These are phyloP conservation scores for Geococcyx californianus DNA, from an alignment of 2,113 vertebrate genomes.

Conservation along the genomic window DNA sequence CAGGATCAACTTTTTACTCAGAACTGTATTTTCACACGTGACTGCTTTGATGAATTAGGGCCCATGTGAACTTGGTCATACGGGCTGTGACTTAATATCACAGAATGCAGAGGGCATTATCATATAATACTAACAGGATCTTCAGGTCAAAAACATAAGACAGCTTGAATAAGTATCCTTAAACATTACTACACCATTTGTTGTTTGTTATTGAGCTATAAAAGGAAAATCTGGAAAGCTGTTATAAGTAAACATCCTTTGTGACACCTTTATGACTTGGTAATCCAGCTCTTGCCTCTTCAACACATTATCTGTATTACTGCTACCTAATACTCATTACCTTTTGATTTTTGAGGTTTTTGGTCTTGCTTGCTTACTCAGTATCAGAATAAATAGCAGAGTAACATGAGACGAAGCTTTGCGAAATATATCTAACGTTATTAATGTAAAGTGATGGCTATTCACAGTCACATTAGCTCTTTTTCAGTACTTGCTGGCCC, in stretches of 20 bases:
- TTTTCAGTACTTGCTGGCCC: background rate
- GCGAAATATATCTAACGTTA: background rate
- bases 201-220: background rate
- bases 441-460: background rate
- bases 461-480: background rate
- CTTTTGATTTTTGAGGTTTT: background rate
- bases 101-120: background rate
- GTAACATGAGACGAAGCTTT: background rate
- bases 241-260: background rate
- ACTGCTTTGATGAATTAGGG: background rate
- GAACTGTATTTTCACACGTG: background rate
- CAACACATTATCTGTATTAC: rapidly evolving
- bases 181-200: background rate
- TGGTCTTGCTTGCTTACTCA: background rate
- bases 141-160: background rate
- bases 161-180: background rate
- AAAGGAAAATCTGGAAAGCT: background rate
- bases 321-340: background rate
- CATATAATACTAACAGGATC: background rate
- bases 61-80: background rate
- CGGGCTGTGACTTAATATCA: background rate
- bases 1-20: background rate
- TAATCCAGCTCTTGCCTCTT: background rate
- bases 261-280: background rate
- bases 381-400: background rate